Evolutionary conservation across 2,888 invertebrate genomes (phyloP), one percentile per base, ranked within the genome.

Genomic region (Listrodromus nycthemerus): DNA sequence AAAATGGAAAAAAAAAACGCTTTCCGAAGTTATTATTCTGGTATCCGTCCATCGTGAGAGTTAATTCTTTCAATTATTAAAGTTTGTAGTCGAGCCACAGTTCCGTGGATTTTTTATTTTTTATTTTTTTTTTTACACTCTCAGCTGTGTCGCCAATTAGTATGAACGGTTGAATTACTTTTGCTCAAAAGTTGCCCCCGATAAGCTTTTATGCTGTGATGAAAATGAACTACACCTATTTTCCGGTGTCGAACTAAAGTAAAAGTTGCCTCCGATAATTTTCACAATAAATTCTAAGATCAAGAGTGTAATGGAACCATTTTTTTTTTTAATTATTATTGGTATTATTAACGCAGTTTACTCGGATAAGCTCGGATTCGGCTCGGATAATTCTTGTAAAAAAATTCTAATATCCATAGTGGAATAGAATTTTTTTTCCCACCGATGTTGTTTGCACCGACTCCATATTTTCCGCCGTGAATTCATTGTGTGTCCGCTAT

Each of bases 11-110:
- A 21, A 50, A n/a, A 21, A 24, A 71, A 58, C 6, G 30, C 24
- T 58, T 13, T 27, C 10, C 7, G 13, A 27, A 58, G 63, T 63
- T 48, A 63, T 75, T 71, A 19, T 75, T 65, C 50, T 7, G 16
- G 55, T 30, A 61, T 61, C 70, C 76, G 55, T 19, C n/a, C 21
- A 30, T 58, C 58, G 27, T 19, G 30, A 73, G 37, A 48, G 78
- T 79, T 75, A 70, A 78, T 84, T 84, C 58, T 52, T 81, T 69
- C 73, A 78, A 84, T 81, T 78, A 81, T 41, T 21, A 71, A 76
- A 80, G 50, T 73, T 67, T 30, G 16, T 33, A 45, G 45, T 61
- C 50, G 6, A 65, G 33, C 37, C 33, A 27, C 13, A 52, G 24
- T 74, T 63, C 50, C 7, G 21, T 41, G 6, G 24, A 41, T 41